Evolutionary conservation across 2,797 vertebrate genomes (phyloP), one percentile per base, ranked within the genome.

Genomic region (Anniella stebbinsi): DNA sequence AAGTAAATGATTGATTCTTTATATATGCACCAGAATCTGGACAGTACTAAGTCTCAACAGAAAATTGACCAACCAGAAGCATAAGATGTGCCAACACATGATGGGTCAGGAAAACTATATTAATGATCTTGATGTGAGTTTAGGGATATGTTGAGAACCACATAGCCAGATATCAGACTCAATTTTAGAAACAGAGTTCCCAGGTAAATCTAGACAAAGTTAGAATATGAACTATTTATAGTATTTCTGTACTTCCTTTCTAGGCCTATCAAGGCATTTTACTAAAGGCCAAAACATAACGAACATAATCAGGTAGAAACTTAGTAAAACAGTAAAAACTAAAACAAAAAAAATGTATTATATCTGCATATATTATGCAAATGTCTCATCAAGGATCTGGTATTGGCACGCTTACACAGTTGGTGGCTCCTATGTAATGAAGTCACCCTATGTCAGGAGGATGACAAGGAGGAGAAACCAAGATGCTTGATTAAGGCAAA

Each of bases 1-100:
- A 93, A 92, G 89, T 87, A 45, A 3, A 73, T 75, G 82, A 84
- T 73, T 75, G 23, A 90, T 45, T 54, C 23, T 92, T 81, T 91
- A 54, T 51, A 81, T 84, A 57, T 82, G 72, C 41, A 57, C 33
- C 45, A 72, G 21, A 77, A 90, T 72, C 66, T 93, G 87, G 60
- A 91, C 41, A 69, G 17, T 84, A 48, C 41, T 84, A 33, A 80
- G 57, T 25, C 45, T 67, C 51, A 67, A 15, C 28, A 83, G 12
- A 66, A 83, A 67, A 80, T 23, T 23, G 60, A 10, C n/a, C 38
- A 69, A 33, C 13, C 13, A 80, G 15, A 67, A 87, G 13, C 41
- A 80, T 80, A 86, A 51, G 73, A 30, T 75, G 25, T 63, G 33
- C 38, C 36, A 80, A 25, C 21, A 25, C 10, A n/a, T 51, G 41